Percentiles rank a stretch among this genome's conserved stretches.
Conservation (phyloP, 2,888 invertebrate genomes). For the Cynaeus angustus region DNA sequence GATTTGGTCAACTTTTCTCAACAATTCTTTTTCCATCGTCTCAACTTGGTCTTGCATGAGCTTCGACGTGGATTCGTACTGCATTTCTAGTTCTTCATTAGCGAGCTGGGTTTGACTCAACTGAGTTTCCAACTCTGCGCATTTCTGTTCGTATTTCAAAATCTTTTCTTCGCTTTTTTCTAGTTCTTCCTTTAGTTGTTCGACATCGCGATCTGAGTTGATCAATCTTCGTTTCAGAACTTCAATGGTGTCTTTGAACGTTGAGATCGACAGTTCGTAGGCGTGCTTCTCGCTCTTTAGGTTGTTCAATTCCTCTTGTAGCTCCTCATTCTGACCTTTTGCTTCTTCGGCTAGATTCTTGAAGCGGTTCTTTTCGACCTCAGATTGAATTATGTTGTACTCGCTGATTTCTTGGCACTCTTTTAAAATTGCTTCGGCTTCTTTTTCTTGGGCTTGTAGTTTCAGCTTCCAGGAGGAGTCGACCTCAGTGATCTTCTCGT, state of each 20-base stretch:
- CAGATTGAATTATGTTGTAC: slow-evolving; percentile 73
- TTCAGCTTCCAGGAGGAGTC: slow-evolving; percentile 70
- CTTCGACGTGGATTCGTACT: slow-evolving; percentile 63
- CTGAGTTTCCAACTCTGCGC: slow-evolving; percentile 61
- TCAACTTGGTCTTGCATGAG: slow-evolving; percentile 61
- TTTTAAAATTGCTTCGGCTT: slow-evolving; percentile 72
- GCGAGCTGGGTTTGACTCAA: slow-evolving; percentile 58
- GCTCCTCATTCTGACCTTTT: slow-evolving; percentile 44
- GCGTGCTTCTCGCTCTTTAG: slow-evolving; percentile 73
- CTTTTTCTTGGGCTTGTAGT: slow-evolving; percentile 70
- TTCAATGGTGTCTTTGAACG: slow-evolving; percentile 76
- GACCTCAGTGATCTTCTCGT: slow-evolving; percentile 70
- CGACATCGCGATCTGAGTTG: slow-evolving; percentile 77
- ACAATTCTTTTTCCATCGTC: slow-evolving; percentile 59
- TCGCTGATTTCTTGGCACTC: slow-evolving; percentile 75
- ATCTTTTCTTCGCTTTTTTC: slow-evolving; percentile 64
- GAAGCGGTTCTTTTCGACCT: slow-evolving; percentile 72
- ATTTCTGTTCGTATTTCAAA: slow-evolving; percentile 64
- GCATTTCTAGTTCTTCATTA: slow-evolving; percentile 66
- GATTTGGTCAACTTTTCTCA: slow-evolving; percentile 58
- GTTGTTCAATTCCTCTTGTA: slow-evolving; percentile 72
- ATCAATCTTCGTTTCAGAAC: slow-evolving; percentile 75
- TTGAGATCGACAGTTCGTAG: slow-evolving; percentile 76
- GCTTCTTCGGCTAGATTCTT: slow-evolving; percentile 42
- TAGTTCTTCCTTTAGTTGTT: slow-evolving; percentile 72